Evolutionary conservation across 2,113 vertebrate species (phyloP), one percentile per base, ranked within the genome.

Genomic region (Pelvicachromis taeniatus): DNA sequence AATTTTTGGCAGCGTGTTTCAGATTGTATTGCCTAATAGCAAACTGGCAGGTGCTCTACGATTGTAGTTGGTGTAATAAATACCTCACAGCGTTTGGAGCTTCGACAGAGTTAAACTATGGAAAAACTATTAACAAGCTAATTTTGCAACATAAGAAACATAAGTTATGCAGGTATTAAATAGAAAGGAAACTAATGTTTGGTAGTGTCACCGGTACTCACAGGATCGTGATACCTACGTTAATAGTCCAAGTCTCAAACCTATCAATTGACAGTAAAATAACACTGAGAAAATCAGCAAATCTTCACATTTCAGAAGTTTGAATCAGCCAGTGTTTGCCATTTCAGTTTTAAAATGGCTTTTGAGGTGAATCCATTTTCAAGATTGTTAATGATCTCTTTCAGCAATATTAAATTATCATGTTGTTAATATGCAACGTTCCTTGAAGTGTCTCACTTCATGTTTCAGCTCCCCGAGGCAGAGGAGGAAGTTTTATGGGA

Each of bases 401-500:
- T 75, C 45, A 75, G 70, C 16, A 75, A 31, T 31, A 50, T 75
- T 75, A 75, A 31, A 50, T 50, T 52, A 29, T 6, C 68, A 50
- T 48, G 16, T 73, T 29, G 23, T 75, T 75, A 52, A 31, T 73
- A 26, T 73, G 68, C 68, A 50, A 19, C 42, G 48, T 23, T 73
- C 65, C 11, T 54, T 23, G 40, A 73, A 55, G 2, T 12, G 6
- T 65, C 45, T 78, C 5, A 9, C 14, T 80, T 78, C 83, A 54
- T 97, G 95, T 95, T 78, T 80, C 94, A 1, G 93, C 95, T 88
- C 82, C 91, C 78, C 84, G 52, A 1, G 93, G 93, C 81, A 58
- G 88, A 13, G 91, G 96, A 56, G 94, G 94, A 91, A 92, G 89
- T 53, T 96, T 94, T 81, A 91, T 75, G 2, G 96, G 87, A 93